phyloP scores from a whole-genome alignment of 2,113 vertebrate species.

The Dipodomys stephensi region DNA sequence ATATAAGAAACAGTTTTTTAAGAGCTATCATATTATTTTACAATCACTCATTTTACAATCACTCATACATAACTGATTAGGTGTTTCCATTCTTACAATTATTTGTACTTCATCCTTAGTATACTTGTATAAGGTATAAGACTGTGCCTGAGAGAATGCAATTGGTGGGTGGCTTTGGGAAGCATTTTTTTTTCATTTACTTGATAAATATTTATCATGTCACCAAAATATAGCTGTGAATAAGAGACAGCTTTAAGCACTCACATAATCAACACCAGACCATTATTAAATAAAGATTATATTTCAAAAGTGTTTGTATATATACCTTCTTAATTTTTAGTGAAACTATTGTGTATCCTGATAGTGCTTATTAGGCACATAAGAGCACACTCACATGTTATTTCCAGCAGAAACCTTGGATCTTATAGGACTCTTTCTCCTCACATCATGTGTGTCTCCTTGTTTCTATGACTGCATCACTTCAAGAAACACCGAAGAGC shows the following conservation, averaged over 20 bases:
- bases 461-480: neutral
- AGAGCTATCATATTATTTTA: neutral
- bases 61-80: neutral
- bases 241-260: neutral
- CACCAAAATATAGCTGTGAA: neutral
- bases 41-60: neutral
- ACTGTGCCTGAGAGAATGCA: neutral
- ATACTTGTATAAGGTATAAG: neutral
- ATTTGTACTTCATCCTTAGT: constrained; percentile 16
- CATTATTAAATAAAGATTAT: constrained; percentile 35
- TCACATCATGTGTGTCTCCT: neutral
- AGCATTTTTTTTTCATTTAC: neutral
- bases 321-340: neutral
- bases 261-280: neutral
- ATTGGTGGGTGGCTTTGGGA: neutral
- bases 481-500: neutral
- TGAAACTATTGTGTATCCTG: neutral
- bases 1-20: neutral
- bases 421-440: neutral
- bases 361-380: neutral
- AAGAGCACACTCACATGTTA: neutral
- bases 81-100: constrained; percentile 42
- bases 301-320: neutral
- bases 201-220: constrained; percentile 13
- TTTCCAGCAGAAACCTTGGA: neutral